Base-by-base conservation (phyloP, 2,888 invertebrate genomes). In the Chorisops tibialis region DNA sequence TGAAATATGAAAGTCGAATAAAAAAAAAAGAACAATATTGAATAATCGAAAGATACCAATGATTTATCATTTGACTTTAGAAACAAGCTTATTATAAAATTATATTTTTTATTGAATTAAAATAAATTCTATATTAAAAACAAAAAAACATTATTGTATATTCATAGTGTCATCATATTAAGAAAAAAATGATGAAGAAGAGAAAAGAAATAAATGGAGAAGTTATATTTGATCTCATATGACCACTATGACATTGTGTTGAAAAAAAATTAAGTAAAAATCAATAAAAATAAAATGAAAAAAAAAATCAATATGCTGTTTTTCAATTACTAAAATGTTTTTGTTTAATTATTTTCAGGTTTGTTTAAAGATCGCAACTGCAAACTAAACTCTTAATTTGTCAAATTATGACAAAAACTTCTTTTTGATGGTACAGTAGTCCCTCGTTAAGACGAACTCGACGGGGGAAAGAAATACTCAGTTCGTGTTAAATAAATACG, bases 231-330 rank as follows among this genome's bases (percentile, higher is more conserved):
- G 56, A 56, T 56, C 56, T 56, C 56, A 56, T 45, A 18, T 56
- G 56, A 56, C 56, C 56, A 56, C 56, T 56, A 43, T 56, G 45
- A 43, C 56, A 56, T 56, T 56, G 30, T 56, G 56, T 56, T 56
- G 56, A 18, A 52, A 19, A 37, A 19, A 56, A 56, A 18, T 16
- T 35, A 14, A 56, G 24, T 24, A 30, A 45, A 52, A 56, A n/a
- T 43, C 30, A 56, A 43, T 43, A 56, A 56, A 22, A 30, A 38
- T 18, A 38, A 56, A 54, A 11, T 43, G 43, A 30, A 30, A 43
- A 30, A 30, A 30, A 30, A 30, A 30, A 2, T 30, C n/a, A n/a
- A n/a, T n/a, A n/a, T n/a, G n/a, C n/a, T n/a, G n/a, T n/a, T n/a
- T n/a, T n/a, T n/a, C n/a, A n/a, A n/a, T n/a, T n/a, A n/a, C n/a